Evolutionary conservation across 2,113 vertebrate genomes (phyloP).

Genomic region (Genyomyrus donnyi): DNA sequence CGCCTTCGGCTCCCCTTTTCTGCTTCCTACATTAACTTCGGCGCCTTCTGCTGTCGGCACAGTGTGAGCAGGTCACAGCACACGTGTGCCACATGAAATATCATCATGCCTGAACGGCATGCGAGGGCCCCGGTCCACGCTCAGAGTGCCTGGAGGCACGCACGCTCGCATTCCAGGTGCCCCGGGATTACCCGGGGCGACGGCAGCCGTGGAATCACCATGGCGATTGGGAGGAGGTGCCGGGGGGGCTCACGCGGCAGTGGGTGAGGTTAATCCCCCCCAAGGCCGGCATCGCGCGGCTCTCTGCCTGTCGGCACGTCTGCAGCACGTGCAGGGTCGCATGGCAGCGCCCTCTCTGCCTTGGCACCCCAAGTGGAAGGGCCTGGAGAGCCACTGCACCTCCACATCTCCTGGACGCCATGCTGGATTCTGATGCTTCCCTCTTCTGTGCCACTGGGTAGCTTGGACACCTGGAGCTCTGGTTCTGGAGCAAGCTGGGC

Average conservation of each 20-base stretch:
- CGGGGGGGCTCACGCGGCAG: conserved; percentile 57
- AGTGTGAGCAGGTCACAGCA: neutral
- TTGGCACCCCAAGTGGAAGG: neutral
- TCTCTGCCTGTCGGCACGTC: neutral
- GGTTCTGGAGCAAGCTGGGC: neutral
- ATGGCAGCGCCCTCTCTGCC: conserved; percentile 28
- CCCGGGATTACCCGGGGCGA: conserved; percentile 26
- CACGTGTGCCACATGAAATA: neutral
- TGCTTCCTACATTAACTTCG: neutral
- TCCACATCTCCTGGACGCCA: conserved; percentile 53
- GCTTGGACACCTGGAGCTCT: neutral
- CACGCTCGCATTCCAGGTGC: conserved; percentile 18
- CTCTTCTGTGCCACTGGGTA: neutral
- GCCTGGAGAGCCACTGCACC: neutral
- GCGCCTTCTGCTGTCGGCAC: neutral
- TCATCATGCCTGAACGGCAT: neutral
- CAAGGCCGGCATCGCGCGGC: conserved; percentile 62
- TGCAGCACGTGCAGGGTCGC: neutral
- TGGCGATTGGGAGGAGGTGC: conserved; percentile 63
- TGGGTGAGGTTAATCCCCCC: conserved; percentile 66
- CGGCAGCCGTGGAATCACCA: conserved; percentile 50
- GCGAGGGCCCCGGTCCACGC: neutral
- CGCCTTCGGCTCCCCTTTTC: neutral
- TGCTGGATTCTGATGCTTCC: conserved; percentile 5
- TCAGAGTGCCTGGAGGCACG: neutral